Percentiles rank a stretch among this genome's conserved stretches.
phyloP scores from a whole-genome alignment of 2,113 vertebrate genomes.

The Bombycilla garrulus region DNA sequence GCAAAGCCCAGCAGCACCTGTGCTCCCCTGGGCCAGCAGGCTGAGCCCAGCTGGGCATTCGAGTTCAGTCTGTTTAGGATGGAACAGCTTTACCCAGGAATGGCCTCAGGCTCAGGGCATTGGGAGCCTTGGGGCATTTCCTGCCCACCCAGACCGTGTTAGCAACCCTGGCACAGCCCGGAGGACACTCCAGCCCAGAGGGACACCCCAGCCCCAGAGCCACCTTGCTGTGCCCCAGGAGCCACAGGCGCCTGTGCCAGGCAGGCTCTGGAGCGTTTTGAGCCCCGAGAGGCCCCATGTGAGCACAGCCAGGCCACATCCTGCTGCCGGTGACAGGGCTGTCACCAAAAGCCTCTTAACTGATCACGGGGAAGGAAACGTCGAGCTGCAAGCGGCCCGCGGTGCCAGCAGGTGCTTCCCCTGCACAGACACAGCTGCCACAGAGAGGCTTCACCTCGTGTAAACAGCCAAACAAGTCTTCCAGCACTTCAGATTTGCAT shows the following conservation, averaged over 20 bases:
- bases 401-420: constrained; percentile 16
- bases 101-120: not conserved
- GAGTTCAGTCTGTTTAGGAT: not conserved
- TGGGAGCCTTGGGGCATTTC: not conserved
- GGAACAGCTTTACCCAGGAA: not conserved
- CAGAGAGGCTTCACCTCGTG: not conserved
- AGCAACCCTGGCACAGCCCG: not conserved
- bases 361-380: not conserved
- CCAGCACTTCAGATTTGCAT: accelerated
- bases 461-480: not conserved
- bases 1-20: not conserved
- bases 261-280: not conserved
- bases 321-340: constrained; percentile 22
- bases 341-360: not conserved
- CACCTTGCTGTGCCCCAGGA: constrained; percentile 30
- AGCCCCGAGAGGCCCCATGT: not conserved
- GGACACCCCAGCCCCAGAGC: not conserved
- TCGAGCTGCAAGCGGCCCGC: accelerated
- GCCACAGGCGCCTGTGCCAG: not conserved
- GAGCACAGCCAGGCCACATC: constrained; percentile 4
- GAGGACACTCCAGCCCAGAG: not conserved
- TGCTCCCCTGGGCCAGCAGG: not conserved
- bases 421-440: not conserved
- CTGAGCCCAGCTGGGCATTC: not conserved
- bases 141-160: not conserved